Base-by-base conservation (phyloP, 2,113 vertebrate species). In the Monopterus albus region DNA sequence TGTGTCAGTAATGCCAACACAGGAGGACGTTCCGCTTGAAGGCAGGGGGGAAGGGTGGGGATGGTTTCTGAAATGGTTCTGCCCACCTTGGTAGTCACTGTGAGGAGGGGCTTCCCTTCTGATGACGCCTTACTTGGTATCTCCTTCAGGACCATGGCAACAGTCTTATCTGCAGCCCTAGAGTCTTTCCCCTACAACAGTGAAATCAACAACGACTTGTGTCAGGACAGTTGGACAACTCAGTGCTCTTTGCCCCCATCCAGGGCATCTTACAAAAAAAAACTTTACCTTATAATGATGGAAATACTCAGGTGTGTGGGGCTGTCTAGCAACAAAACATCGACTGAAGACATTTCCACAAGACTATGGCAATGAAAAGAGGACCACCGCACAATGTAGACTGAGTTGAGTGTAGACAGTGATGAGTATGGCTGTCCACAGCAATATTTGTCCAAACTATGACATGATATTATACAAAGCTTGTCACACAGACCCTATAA, bases 141-240 rank as follows among this genome's bases (percentile, higher is more conserved):
- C 96, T 99, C 97, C 97, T 98, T 99, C 97, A 99, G 97, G 95
- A 98, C 97, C 97, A 99, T 99, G 95, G 97, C 96, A 95, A 98
- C 97, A 95, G 96, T 95, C 95, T 97, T 99, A 98, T 99, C 97
- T 94, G 96, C 96, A 91, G 96, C 96, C 96, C 97, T 99, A 98
- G 96, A 94, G 95, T 96, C 95, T 98, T 97, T 99, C 84, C 96
- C 97, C 97, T 99, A 98, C 91, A 98, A 99, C 96, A 99, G 96
- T 92, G 95, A 98, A 94, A 99, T 95, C 96, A 97, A 98, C 97
- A 99, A 98, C 85, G 96, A 94, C 94, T 95, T 90, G 91, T 82
- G 94, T 99, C 97, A 99, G 95, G 94, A 95, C 92, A 94, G 87
- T 89, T 92, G 92, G 88, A 91, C 84, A 88, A 87, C 81, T 80